Evolutionary conservation across 2,797 vertebrate genomes (phyloP), one percentile per base, ranked within the genome.

Genomic region (Taenioides sp.): DNA sequence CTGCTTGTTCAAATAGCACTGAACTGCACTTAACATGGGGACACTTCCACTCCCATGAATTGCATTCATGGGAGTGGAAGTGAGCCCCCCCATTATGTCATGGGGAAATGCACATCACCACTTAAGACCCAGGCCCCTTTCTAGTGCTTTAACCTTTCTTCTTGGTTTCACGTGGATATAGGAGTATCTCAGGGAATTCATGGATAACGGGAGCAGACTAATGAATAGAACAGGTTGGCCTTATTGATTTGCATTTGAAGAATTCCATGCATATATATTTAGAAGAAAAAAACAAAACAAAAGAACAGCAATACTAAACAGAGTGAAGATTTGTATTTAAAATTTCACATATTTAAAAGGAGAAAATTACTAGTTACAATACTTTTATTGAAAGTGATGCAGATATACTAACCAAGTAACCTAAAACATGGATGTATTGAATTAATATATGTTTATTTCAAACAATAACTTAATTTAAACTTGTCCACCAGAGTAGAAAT

Each of bases 1-100:
- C 76, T 83, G 85, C 83, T 77, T 90, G 83, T 88, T 85, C 88
- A 89, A 90, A 89, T 85, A 86, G 71, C 80, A 79, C 73, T 79
- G 85, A 65, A 89, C 86, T 87, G 87, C 85, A 84, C 86, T 88
- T 88, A 83, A 86, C 90, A 85, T 73, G 23, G 65, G 73, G 65
- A 74, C 81, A 71, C 75, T 63, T 77, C 68, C 69, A 34, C 72
- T 75, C 76, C 65, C 47, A 49, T 74, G 70, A 77, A 80, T 69
- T n/a, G n/a, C n/a, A n/a, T n/a, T n/a, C n/a, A n/a, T n/a, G n/a
- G n/a, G n/a, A n/a, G n/a, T n/a, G n/a, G n/a, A n/a, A n/a, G n/a
- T n/a, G n/a, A n/a, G n/a, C n/a, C n/a, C n/a, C n/a, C n/a, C 3
- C 70, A 17, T 57, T 57, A 63, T 73, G 71, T 70, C 22, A 3